phyloP scores from a whole-genome alignment of 2,888 invertebrate species.

The Cephus sareptanus region DNA sequence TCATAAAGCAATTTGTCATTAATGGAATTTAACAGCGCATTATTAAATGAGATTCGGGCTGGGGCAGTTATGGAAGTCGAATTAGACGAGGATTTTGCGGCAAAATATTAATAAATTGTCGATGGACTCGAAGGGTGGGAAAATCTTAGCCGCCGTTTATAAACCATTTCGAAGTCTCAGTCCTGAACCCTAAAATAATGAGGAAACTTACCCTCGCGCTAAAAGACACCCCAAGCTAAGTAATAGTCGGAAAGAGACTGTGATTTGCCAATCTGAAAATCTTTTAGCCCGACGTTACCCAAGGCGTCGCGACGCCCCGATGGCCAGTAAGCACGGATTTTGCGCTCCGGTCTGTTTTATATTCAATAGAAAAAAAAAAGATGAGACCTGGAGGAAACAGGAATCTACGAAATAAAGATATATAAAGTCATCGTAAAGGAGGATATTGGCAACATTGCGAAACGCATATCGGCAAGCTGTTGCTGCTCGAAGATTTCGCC shows the following conservation, averaged over 20 bases:
- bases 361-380: conserved; percentile 5
- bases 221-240: too few species aligned
- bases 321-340: too few species aligned
- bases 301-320: too few species aligned
- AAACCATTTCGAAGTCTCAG: too few species aligned
- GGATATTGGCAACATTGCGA: conserved; percentile 12
- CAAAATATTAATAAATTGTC: conserved; percentile 36
- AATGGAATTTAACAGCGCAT: conserved; percentile 41
- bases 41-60: conserved; percentile 30
- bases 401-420: conserved; percentile 19
- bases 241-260: too few species aligned
- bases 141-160: neutral
- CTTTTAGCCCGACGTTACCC: too few species aligned
- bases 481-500: conserved; percentile 2
- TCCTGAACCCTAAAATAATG: too few species aligned
- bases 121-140: neutral
- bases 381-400: neutral
- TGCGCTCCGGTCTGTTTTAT: neutral
- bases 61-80: conserved; percentile 11
- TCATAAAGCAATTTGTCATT: conserved; percentile 44
- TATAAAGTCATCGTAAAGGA: conserved; percentile 18
- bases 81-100: conserved; percentile 10
- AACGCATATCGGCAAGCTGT: conserved; percentile 19
- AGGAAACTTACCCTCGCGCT: too few species aligned
- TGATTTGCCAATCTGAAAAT: too few species aligned